A percentile compares a stretch with the other conserved stretches of the same genome.
These are phyloP conservation scores for Hydrolagus affinis DNA, from an alignment of 2,113 vertebrate genomes.

Conservation along the genomic window DNA sequence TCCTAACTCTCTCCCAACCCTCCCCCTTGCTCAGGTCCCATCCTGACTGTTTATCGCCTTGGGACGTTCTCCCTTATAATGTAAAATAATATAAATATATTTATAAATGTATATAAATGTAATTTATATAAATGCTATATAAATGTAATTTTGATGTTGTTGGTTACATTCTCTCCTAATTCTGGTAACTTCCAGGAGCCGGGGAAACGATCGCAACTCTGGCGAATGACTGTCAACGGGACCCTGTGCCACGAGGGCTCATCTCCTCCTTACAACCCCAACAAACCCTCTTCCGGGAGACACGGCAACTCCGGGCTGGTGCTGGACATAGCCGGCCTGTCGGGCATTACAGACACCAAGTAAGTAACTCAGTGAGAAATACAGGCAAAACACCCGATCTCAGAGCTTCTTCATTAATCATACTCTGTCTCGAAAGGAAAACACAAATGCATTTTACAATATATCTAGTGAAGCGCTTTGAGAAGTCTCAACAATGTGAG, in stretches of 20 bases:
- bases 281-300: constrained; percentile 64
- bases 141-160: too few relatives aligned
- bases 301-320: constrained; percentile 72
- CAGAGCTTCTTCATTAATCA: neutral
- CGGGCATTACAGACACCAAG: constrained; percentile 92
- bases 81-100: too few relatives aligned
- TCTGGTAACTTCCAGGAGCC: constrained; percentile 64
- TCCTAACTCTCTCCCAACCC: too few relatives aligned
- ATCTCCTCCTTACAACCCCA: constrained; percentile 78
- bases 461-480: too few relatives aligned
- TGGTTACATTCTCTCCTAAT: neutral
- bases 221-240: constrained; percentile 77
- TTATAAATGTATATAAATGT: too few relatives aligned
- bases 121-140: too few relatives aligned
- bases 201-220: constrained; percentile 91
- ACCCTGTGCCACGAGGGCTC: constrained; percentile 94
- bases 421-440: neutral
- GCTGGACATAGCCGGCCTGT: constrained; percentile 85
- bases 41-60: too few relatives aligned
- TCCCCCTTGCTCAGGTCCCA: too few relatives aligned
- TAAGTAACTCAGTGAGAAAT: constrained; percentile 37
- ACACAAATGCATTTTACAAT: too few relatives aligned
- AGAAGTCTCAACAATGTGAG: too few relatives aligned
- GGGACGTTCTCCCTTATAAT: too few relatives aligned
- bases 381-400: neutral